Evolutionary conservation across 2,113 vertebrate species (phyloP).

Genomic region (Neomonachus schauinslandi): DNA sequence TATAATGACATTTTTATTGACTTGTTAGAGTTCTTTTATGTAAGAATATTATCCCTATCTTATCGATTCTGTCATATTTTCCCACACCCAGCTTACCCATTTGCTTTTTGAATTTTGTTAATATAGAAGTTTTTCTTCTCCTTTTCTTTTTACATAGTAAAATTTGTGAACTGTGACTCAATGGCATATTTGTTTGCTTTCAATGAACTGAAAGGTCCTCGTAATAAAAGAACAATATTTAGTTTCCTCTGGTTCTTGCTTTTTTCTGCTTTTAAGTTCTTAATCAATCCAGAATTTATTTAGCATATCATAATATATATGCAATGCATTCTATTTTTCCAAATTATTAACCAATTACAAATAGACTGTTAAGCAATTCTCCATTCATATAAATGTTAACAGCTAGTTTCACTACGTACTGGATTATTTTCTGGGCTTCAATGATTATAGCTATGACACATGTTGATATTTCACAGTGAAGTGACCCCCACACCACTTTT

Average conservation of each 20-base stretch:
- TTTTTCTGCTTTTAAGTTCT: slow-evolving; percentile 16
- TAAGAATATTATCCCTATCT: background rate
- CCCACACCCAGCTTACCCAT: background rate
- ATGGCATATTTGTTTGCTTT: background rate
- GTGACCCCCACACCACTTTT: background rate
- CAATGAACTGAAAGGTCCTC: background rate
- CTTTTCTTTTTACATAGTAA: background rate
- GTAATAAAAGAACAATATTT: background rate
- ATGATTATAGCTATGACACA: background rate
- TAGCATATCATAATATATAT: background rate
- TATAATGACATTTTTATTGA: background rate
- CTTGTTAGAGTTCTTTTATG: background rate
- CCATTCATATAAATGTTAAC: slow-evolving; percentile 1
- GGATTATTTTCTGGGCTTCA: background rate
- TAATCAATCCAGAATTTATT: background rate
- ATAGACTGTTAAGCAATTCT: background rate
- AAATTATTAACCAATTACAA: background rate
- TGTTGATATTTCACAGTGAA: background rate
- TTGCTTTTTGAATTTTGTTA: background rate
- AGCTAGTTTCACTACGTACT: background rate
- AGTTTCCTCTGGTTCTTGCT: background rate
- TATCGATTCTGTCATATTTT: background rate
- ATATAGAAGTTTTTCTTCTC: background rate
- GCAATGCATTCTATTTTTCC: background rate
- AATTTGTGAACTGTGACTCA: background rate